Evolutionary conservation across 1,140 invertebrate species (phyloP).

Genomic region (Hylaeus anthracinus): DNA sequence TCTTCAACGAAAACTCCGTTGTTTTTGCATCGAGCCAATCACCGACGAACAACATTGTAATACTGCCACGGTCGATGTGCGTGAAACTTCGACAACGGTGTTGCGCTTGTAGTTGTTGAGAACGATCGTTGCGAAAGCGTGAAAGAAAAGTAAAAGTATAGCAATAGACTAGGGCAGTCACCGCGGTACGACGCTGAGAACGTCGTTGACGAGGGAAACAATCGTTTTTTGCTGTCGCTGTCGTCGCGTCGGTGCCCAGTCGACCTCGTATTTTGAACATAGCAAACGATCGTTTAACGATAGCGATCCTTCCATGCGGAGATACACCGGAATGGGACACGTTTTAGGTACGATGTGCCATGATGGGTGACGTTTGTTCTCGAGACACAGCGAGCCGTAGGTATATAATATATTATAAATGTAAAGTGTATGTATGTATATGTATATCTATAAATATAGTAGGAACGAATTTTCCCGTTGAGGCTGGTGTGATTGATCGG

Average conservation of each 20-base stretch:
- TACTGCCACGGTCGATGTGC: slow-evolving; percentile 34
- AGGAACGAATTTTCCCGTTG: slow-evolving; percentile 52
- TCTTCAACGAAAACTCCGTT: neutral
- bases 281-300: slow-evolving; percentile 10
- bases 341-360: slow-evolving; percentile 5
- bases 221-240: neutral
- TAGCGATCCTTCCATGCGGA: neutral
- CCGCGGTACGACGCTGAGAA: neutral
- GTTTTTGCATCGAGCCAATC: slow-evolving; percentile 41
- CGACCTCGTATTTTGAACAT: slow-evolving; percentile 44
- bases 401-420: slow-evolving; percentile 46
- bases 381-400: slow-evolving; percentile 39
- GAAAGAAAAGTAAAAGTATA: neutral
- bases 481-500: slow-evolving; percentile 18
- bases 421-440: slow-evolving; percentile 52
- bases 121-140: neutral
- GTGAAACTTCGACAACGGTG: neutral
- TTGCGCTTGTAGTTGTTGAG: neutral
- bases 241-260: slow-evolving; percentile 18
- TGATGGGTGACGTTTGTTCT: slow-evolving; percentile 22
- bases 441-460: slow-evolving; percentile 60
- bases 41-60: slow-evolving; percentile 18
- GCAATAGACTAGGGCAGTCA: no score
- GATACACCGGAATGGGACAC: neutral
- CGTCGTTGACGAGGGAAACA: neutral